phyloP scores from a whole-genome alignment of 2,888 invertebrate species.

The Sthenelais limicola region DNA sequence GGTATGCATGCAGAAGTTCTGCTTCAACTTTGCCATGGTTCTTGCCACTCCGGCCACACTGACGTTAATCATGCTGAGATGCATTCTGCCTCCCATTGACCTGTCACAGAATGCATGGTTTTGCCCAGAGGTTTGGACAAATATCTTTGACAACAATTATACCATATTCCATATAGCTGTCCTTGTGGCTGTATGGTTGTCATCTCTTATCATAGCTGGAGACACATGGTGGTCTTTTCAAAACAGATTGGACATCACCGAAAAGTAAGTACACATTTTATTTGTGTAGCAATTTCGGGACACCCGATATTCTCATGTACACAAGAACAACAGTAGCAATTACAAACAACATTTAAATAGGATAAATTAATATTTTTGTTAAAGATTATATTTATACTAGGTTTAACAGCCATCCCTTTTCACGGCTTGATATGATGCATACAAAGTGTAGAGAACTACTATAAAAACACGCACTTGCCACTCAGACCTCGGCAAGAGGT shows the following conservation, averaged over 20 bases:
- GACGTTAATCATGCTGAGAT: constrained; percentile 41
- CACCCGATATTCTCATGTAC: too few species aligned
- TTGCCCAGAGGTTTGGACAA: not conserved
- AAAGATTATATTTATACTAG: too few species aligned
- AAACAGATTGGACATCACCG: constrained; percentile 64
- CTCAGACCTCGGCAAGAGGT: too few species aligned
- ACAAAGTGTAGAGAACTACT: too few species aligned
- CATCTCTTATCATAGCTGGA: constrained; percentile 63
- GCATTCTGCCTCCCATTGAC: constrained; percentile 9
- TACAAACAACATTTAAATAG: too few species aligned
- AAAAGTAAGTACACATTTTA: constrained; percentile 47
- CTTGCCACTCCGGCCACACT: constrained; percentile 68
- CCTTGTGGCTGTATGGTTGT: constrained; percentile 63
- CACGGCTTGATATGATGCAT: too few species aligned
- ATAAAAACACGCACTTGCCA: too few species aligned
- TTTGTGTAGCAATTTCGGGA: not conserved
- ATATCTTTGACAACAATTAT: constrained; percentile 5
- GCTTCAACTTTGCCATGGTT: constrained; percentile 73
- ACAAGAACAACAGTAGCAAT: too few species aligned
- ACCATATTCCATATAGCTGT: constrained; percentile 56
- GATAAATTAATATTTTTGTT: too few species aligned
- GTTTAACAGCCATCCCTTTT: too few species aligned
- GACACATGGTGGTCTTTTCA: constrained; percentile 67
- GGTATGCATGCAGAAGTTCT: constrained; percentile 48
- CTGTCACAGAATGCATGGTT: not conserved